phyloP scores from a whole-genome alignment of 2,888 invertebrate species.

The Cinara cedri region DNA sequence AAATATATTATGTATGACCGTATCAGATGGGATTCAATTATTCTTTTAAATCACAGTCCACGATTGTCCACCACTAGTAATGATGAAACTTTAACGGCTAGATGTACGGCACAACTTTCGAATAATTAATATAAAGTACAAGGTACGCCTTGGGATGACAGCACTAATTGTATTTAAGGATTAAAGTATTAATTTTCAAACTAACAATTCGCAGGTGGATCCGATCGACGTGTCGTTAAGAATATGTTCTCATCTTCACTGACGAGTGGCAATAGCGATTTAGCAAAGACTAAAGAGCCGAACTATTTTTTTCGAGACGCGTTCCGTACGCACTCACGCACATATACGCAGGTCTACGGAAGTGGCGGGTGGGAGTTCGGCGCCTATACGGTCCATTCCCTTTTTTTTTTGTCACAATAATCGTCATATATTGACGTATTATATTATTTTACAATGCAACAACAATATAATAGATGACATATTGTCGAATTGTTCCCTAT shows the following conservation, averaged over 20 bases:
- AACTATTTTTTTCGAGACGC: constrained; percentile 26
- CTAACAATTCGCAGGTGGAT: background rate
- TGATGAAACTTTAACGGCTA: constrained; percentile 1
- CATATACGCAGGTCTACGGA: too few species aligned
- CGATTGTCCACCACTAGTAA: background rate
- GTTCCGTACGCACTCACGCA: background rate
- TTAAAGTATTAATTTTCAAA: background rate
- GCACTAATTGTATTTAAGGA: background rate
- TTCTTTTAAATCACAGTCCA: background rate
- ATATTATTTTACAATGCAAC: constrained; percentile 9
- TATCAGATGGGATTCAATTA: too few species aligned
- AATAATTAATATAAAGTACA: background rate
- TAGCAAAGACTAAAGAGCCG: background rate
- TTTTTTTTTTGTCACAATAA: constrained; percentile 14
- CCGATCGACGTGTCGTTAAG: background rate
- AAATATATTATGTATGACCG: background rate
- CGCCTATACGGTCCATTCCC: constrained; percentile 55
- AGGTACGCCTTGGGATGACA: background rate
- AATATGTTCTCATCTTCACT: background rate
- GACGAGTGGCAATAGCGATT: background rate
- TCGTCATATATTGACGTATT: background rate
- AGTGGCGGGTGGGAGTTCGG: constrained; percentile 18
- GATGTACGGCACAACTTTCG: background rate
- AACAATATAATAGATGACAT: background rate
- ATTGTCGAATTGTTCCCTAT: constrained; percentile 13